Evolutionary conservation across 2,797 vertebrate genomes (phyloP).

Genomic region (Platyrinchus mystaceus): DNA sequence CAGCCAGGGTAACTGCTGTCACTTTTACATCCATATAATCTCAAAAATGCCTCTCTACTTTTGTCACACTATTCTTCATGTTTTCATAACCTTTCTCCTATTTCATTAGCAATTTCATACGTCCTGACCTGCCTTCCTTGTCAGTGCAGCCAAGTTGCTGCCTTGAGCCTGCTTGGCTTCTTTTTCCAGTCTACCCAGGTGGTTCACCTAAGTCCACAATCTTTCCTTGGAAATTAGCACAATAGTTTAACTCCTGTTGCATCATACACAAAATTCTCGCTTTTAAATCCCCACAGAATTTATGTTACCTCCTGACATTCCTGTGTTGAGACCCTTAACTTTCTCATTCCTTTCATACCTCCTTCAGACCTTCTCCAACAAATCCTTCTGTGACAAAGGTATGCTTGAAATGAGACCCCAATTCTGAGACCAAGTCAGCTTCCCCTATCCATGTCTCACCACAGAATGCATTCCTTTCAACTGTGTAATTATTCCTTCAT

Average conservation of each 20-base stretch:
- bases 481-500: background rate
- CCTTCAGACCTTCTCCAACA: background rate
- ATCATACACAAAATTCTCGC: background rate
- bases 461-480: background rate
- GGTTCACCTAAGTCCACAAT: background rate
- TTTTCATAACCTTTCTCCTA: background rate
- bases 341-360: background rate
- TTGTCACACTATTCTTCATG: background rate
- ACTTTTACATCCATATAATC: background rate
- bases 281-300: background rate
- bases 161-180: background rate
- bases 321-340: background rate
- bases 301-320: background rate
- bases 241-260: background rate
- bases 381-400: background rate
- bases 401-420: background rate
- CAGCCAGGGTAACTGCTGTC: background rate
- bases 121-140: background rate
- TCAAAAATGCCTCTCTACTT: background rate
- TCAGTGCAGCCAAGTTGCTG: background rate
- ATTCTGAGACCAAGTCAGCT: background rate
- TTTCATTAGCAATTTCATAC: background rate
- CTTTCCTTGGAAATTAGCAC: background rate
- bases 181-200: background rate
- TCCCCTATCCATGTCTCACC: background rate